phyloP scores from a whole-genome alignment of 2,888 invertebrate genomes.

The Dryadula phaetusa region DNA sequence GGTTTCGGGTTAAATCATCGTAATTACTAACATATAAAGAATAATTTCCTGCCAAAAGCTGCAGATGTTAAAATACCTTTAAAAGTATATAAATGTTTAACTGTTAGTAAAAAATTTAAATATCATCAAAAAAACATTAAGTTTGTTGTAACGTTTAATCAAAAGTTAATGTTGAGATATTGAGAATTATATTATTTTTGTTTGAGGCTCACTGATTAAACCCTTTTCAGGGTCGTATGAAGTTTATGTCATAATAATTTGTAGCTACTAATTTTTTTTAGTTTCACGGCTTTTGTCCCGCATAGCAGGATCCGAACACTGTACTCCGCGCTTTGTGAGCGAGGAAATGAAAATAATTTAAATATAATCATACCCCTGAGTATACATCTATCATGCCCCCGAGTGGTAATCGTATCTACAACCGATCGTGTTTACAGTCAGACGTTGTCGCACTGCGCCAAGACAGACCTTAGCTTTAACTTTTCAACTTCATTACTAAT shows the following conservation, averaged over 20 bases:
- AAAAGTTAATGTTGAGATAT: neutral
- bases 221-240: constrained; percentile 8
- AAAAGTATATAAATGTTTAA: constrained; percentile 16
- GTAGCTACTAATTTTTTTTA: neutral
- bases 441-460: no score
- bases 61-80: constrained; percentile 17
- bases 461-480: no score
- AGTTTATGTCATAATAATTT: neutral
- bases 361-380: no score
- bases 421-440: no score
- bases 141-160: constrained; percentile 6
- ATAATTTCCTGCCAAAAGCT: constrained; percentile 19
- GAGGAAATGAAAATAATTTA: no score
- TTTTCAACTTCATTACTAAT: no score
- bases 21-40: constrained; percentile 22
- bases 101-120: constrained; percentile 5
- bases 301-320: no score
- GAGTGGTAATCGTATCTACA: no score
- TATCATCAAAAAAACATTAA: constrained; percentile 2
- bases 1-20: constrained; percentile 26
- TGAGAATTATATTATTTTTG: constrained; percentile 1
- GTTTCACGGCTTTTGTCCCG: no score
- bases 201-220: neutral
- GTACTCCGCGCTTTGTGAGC: no score
- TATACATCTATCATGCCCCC: no score